Evolutionary conservation across 2,113 vertebrate genomes (phyloP).

Genomic region (Ochotona princeps): DNA sequence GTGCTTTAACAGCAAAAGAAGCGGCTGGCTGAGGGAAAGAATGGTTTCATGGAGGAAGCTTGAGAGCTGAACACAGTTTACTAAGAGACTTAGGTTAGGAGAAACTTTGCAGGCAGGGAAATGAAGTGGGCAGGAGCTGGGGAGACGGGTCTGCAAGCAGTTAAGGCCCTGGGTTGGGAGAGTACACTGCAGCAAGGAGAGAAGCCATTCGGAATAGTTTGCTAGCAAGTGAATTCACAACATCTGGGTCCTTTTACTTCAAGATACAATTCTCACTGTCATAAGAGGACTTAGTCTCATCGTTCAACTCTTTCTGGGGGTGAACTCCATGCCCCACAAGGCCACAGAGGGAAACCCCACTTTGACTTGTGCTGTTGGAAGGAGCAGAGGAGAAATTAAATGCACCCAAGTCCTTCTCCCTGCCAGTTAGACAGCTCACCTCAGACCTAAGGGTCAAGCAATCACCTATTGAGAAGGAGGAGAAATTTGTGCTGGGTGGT

Average conservation of each 20-base stretch:
- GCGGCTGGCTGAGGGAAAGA: neutral
- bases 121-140: neutral
- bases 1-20: neutral
- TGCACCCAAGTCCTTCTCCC: neutral
- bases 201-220: neutral
- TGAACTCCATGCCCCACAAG: neutral
- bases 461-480: neutral
- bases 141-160: neutral
- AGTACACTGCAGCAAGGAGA: too few relatives aligned
- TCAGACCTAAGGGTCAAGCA: slow-evolving; percentile 25
- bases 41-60: neutral
- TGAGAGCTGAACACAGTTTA: neutral
- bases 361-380: neutral
- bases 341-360: neutral
- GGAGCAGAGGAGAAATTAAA: neutral
- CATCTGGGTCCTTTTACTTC: neutral
- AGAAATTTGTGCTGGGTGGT: slow-evolving; percentile 34
- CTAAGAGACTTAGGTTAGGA: neutral
- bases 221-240: neutral
- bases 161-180: too few relatives aligned
- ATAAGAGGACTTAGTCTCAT: neutral
- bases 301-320: neutral
- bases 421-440: neutral
- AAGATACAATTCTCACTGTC: neutral
- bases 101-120: neutral